Evolutionary conservation across 1,140 invertebrate species (phyloP).

Genomic region (Megalopta genalis): DNA sequence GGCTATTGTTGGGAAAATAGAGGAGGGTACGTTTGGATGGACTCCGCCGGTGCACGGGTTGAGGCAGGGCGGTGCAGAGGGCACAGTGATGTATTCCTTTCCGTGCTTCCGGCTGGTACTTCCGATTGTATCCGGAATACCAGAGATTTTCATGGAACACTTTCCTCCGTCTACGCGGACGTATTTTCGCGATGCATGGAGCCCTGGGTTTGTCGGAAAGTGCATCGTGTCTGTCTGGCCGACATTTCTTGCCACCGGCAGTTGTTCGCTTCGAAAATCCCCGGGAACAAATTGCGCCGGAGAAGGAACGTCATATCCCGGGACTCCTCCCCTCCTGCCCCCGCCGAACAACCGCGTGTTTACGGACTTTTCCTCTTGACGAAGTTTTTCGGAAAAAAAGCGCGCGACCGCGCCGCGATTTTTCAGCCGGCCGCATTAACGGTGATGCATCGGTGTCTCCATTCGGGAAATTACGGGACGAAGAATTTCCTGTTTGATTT

Average conservation of each 20-base stretch:
- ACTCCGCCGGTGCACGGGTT: neutral
- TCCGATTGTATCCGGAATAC: constrained; percentile 44
- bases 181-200: constrained; percentile 17
- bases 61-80: neutral
- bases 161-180: constrained; percentile 21
- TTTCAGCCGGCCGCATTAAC: too few species aligned
- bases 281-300: constrained; percentile 37
- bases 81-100: constrained; percentile 63
- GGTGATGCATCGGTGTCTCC: too few species aligned
- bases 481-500: too few species aligned
- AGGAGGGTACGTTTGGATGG: constrained; percentile 35
- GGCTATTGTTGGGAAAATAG: constrained; percentile 59
- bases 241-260: constrained; percentile 49
- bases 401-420: too few species aligned
- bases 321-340: constrained; percentile 25
- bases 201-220: constrained; percentile 24
- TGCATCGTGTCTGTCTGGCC: constrained; percentile 37
- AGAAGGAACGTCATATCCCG: constrained; percentile 46
- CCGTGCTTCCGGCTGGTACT: constrained; percentile 37
- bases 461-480: too few species aligned
- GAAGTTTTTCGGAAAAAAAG: too few species aligned
- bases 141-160: constrained; percentile 41
- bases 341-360: constrained; percentile 48
- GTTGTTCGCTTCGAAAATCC: constrained; percentile 51
- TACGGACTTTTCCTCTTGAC: constrained; percentile 15